Conservation (phyloP, 2,888 invertebrate species). For the Orthosia cruda region DNA sequence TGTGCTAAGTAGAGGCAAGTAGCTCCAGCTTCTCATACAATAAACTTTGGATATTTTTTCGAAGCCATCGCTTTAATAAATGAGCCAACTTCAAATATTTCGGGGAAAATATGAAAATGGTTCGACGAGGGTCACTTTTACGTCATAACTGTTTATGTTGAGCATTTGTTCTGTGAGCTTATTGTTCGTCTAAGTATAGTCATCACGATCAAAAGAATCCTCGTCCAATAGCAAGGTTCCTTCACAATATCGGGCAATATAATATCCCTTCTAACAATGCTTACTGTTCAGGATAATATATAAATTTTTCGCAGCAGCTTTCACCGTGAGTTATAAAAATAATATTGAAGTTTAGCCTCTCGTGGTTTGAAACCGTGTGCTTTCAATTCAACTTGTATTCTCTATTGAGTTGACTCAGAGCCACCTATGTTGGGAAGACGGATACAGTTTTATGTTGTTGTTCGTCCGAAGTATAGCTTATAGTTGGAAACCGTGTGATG, state of each 20-base stretch:
- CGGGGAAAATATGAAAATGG: constrained; percentile 20
- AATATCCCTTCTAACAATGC: constrained; percentile 37
- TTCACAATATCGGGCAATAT: constrained; percentile 35
- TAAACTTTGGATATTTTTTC: constrained; percentile 1
- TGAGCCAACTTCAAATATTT: constrained; percentile 22
- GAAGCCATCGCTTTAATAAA: neutral
- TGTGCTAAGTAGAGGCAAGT: no score
- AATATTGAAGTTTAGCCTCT: constrained; percentile 10
- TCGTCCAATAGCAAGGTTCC: constrained; percentile 4
- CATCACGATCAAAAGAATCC: constrained; percentile 40
- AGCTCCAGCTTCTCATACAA: constrained; percentile 1
- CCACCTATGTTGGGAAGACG: constrained; percentile 47
- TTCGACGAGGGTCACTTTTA: constrained; percentile 31
- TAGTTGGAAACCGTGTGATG: neutral
- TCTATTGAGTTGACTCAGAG: constrained; percentile 25
- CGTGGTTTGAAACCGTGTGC: neutral
- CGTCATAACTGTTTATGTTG: constrained; percentile 27
- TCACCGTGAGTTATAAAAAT: constrained; percentile 14
- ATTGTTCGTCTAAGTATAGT: constrained; percentile 32
- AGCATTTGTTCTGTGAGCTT: constrained; percentile 33
- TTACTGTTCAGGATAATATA: constrained; percentile 17
- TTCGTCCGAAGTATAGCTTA: constrained; percentile 6
- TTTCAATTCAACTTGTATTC: constrained; percentile 21
- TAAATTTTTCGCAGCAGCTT: constrained; percentile 13
- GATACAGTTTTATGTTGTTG: constrained; percentile 3